Evolutionary conservation across 2,888 invertebrate genomes (phyloP).

Genomic region (Biston betularia): DNA sequence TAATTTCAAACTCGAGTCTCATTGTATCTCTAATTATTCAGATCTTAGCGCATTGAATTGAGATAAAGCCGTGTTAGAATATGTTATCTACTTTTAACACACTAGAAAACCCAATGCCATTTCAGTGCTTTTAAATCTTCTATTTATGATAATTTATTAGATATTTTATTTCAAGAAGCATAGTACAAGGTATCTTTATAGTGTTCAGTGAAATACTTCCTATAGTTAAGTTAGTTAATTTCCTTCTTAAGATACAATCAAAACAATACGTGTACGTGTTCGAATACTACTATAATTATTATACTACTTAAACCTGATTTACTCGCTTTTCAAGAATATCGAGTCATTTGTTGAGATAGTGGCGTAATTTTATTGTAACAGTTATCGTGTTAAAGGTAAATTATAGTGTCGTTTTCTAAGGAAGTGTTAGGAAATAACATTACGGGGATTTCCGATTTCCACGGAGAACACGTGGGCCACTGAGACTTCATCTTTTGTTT

Average conservation of each 20-base stretch:
- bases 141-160: conserved; percentile 28
- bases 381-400: conserved; percentile 48
- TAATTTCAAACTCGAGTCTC: conserved; percentile 81
- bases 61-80: conserved; percentile 72
- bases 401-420: conserved; percentile 60
- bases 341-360: conserved; percentile 61
- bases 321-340: conserved; percentile 75
- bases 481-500: conserved; percentile 67
- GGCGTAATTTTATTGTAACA: conserved; percentile 68
- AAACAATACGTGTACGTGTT: conserved; percentile 59
- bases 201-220: background rate
- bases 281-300: conserved; percentile 60
- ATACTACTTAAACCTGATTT: conserved; percentile 64
- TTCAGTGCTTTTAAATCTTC: conserved; percentile 25
- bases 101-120: conserved; percentile 34
- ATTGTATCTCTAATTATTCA: conserved; percentile 82
- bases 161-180: conserved; percentile 5
- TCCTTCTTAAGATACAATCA: conserved; percentile 40
- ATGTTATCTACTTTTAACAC: conserved; percentile 45
- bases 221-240: conserved; percentile 43
- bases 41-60: conserved; percentile 79
- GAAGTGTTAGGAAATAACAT: conserved; percentile 75
- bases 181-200: background rate
- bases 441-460: conserved; percentile 82
- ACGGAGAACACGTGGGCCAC: conserved; percentile 53